A percentile compares a stretch with the other conserved stretches of the same genome.
Evolutionary conservation across 2,888 invertebrate genomes (phyloP).

Genomic region (Caenorhabditis panamensis): DNA sequence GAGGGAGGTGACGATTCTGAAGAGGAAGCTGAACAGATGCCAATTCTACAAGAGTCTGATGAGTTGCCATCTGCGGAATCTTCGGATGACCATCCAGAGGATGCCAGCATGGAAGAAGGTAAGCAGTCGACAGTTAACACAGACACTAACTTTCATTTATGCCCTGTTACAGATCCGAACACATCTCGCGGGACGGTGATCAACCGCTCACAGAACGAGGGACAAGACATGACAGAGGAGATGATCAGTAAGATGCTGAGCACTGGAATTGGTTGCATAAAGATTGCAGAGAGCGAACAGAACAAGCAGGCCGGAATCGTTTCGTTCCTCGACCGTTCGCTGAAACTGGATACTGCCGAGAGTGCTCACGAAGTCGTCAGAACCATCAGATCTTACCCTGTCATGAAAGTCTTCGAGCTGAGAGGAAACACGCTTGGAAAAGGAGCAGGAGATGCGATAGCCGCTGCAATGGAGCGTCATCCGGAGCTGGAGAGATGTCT

Average conservation of each 20-base stretch:
- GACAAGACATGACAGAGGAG: neutral
- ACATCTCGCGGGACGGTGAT: constrained; percentile 50
- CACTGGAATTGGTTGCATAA: constrained; percentile 56
- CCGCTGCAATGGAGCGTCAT: constrained; percentile 58
- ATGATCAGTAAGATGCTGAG: constrained; percentile 28
- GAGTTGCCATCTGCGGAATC: too few relatives aligned
- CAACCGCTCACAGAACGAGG: constrained; percentile 1
- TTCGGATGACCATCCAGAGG: neutral
- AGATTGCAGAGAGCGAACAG: constrained; percentile 11
- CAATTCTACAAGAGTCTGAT: too few relatives aligned
- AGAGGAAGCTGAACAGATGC: neutral
- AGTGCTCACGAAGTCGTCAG: constrained; percentile 64
- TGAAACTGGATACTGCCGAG: constrained; percentile 59
- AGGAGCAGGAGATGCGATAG: constrained; percentile 69
- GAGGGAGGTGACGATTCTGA: constrained; percentile 5
- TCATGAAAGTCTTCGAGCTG: constrained; percentile 66
- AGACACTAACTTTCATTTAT: too few relatives aligned
- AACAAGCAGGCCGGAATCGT: constrained; percentile 14
- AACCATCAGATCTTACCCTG: constrained; percentile 40
- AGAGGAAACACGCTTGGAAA: constrained; percentile 77
- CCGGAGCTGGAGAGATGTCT: constrained; percentile 84
- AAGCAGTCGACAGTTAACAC: too few relatives aligned
- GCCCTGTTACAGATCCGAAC: constrained; percentile 20
- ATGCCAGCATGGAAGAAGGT: neutral
- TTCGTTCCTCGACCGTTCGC: constrained; percentile 57